Percentiles rank a stretch among this genome's conserved stretches.
phyloP scores from a whole-genome alignment of 2,888 invertebrate species.

The Arge pagana region DNA sequence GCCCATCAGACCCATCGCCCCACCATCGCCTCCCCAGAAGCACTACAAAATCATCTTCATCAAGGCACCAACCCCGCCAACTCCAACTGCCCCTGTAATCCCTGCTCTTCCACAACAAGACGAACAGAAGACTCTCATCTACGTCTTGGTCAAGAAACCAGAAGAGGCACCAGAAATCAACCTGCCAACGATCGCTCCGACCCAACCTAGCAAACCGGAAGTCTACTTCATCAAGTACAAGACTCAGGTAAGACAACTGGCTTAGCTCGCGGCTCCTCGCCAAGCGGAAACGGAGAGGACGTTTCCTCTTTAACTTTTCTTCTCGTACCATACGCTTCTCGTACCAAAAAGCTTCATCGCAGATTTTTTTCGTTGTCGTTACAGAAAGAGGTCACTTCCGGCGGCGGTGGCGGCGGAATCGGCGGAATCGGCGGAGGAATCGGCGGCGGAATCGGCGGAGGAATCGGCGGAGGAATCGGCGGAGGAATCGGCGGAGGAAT shows the following conservation, averaged over 20 bases:
- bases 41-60: slow-evolving; percentile 94
- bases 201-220: slow-evolving; percentile 86
- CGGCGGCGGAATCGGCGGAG: slow-evolving; percentile 35
- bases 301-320: background rate
- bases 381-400: slow-evolving; percentile 34
- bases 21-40: slow-evolving; percentile 77
- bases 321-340: background rate
- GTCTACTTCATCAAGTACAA: slow-evolving; percentile 89
- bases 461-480: slow-evolving; percentile 43
- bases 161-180: slow-evolving; percentile 82
- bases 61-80: slow-evolving; percentile 84
- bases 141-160: slow-evolving; percentile 87
- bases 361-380: too few relatives aligned
- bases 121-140: slow-evolving; percentile 86
- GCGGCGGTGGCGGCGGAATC: slow-evolving; percentile 29
- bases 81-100: slow-evolving; percentile 80
- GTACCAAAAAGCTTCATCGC: too few relatives aligned
- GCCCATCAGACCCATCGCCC: slow-evolving; percentile 68
- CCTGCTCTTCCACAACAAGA: slow-evolving; percentile 76
- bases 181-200: slow-evolving; percentile 77
- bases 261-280: background rate
- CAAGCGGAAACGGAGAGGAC: background rate
- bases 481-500: slow-evolving; percentile 45
- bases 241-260: slow-evolving; percentile 61
- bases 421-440: slow-evolving; percentile 41